Evolutionary conservation across 2,797 vertebrate species (phyloP).

Genomic region (Peromyscus nudipes): DNA sequence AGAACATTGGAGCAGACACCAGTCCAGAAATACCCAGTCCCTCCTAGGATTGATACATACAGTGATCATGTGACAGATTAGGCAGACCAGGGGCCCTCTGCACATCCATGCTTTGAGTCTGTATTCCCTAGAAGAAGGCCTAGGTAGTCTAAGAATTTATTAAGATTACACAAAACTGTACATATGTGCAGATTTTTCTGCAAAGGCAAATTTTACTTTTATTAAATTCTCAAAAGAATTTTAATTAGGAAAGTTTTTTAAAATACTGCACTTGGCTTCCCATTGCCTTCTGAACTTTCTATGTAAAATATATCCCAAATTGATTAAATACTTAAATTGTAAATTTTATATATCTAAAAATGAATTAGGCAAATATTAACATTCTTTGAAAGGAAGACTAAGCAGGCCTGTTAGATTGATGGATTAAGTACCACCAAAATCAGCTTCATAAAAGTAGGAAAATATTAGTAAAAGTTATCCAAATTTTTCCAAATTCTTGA

Average conservation of each 20-base stretch:
- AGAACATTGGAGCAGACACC: neutral
- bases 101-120: neutral
- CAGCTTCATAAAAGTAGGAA: neutral
- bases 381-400: neutral
- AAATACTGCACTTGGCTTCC: neutral
- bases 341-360: neutral
- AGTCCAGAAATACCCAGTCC: neutral
- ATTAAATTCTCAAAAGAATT: constrained; percentile 22
- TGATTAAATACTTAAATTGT: constrained; percentile 28
- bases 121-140: neutral
- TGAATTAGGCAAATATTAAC: neutral
- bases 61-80: neutral
- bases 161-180: neutral
- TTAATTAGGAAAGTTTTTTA: constrained; percentile 5
- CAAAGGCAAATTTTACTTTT: neutral
- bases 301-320: neutral
- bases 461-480: neutral
- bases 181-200: constrained; percentile 5
- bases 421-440: neutral
- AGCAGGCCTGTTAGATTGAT: neutral
- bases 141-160: neutral
- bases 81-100: neutral
- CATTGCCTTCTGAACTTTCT: constrained; percentile 1
- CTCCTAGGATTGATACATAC: neutral
- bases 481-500: neutral